Base-by-base conservation (phyloP, 1,140 invertebrate species). In the Catajapyx aquilonaris region DNA sequence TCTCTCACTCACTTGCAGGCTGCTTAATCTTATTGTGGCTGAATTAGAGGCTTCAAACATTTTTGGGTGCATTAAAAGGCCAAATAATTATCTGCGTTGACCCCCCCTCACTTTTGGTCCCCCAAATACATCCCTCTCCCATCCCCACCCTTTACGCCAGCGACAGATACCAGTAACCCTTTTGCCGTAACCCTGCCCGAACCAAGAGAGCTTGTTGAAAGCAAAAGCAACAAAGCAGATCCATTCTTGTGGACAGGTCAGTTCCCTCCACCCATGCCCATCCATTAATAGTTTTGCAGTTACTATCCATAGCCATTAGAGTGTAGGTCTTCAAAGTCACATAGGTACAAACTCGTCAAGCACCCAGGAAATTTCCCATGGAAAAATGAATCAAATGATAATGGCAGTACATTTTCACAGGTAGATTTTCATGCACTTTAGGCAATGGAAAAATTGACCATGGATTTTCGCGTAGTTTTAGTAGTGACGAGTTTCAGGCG, bases 61-160 rank as follows among this genome's bases (percentile, higher is more conserved):
- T n/a, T n/a, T n/a, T 42, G 33, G 37, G 39, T 42, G 41, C 39
- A 37, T 41, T 41, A 44, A 41, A n/a, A 32, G 25, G 20, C 11
- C 21, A 36, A 21, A 9, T 19, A 18, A 20, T n/a, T 18, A 36
- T 36, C 13, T 4, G 16, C 18, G 35, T 15, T 19, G 21, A 20
- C 18, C 16, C 13, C 22, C 5, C 21, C 21, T 19, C 20, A 36
- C 19, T 16, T 20, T 9, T 36, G 2, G 20, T 35, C 13, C 28
- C 18, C 16, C 20, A 20, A 20, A 33, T 21, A 34, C 16, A 13
- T 15, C 25, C 17, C 37, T 37, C 18, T 25, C 18, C 35, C 15
- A 22, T 16, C 31, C 31, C 3, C 25, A 21, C 25, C 19, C 25
- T 20, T 16, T 37, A 37, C 22, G 31, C 31, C 31, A 16, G 16